Base-by-base conservation (phyloP, 2,888 invertebrate genomes). In the Sisyra nigra region DNA sequence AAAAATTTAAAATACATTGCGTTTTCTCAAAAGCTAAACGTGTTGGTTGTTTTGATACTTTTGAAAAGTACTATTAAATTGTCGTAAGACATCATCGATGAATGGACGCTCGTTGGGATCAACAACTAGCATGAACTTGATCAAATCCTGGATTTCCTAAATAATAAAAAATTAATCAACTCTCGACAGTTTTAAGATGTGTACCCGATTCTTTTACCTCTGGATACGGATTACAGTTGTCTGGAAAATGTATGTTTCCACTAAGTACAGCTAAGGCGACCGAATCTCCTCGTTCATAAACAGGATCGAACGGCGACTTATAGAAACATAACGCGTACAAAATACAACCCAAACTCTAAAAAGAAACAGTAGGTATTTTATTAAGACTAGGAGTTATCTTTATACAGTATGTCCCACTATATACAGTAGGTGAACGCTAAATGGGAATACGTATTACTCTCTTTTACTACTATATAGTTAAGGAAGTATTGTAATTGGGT, bases 301-400 rank as follows among this genome's bases (percentile, higher is more conserved):
- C 80, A 17, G 73, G 67, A 61, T 91, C 89, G 59, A 80, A 91
- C 1, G 89, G 89, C 34, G 86, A 85, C 57, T 81, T 80, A 54
- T 83, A 83, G 57, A 78, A 89, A 54, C 86, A 82, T 64, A 88
- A 68, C 1, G 88, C 87, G 62, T 84, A 89, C 17, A 91, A 64
- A 46, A 86, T 68, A 61, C 89, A 91, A 10, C 89, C 91, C 48
- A 89, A 65, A 44, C 86, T 86, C 88, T 80, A 55, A 53, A 66
- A 62, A 42, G 51, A n/a, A n/a, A n/a, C n/a, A n/a, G n/a, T n/a
- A n/a, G n/a, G n/a, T n/a, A n/a, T n/a, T n/a, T n/a, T n/a, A n/a
- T n/a, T n/a, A n/a, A n/a, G n/a, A n/a, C n/a, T n/a, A n/a, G n/a
- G n/a, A n/a, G n/a, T n/a, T n/a, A n/a, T n/a, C n/a, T 24, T 5